These are phyloP conservation scores for Drymodes brunneopygia DNA, from an alignment of 2,113 vertebrate genomes.

Conservation along the genomic window DNA sequence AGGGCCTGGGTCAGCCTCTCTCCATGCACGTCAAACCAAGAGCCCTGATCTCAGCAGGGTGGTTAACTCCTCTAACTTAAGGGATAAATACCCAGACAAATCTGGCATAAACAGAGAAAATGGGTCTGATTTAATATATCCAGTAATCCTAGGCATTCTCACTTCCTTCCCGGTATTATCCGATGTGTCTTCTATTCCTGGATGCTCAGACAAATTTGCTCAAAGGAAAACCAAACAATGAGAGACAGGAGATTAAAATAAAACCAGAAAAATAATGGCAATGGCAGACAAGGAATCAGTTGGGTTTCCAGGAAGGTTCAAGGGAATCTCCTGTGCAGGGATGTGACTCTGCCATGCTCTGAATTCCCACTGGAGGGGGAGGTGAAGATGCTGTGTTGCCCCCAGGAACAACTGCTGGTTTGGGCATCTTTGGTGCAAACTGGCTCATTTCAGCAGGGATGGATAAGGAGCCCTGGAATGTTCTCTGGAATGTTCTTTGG, in stretches of 20 bases:
- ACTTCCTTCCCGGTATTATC: constrained; percentile 39
- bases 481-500: neutral
- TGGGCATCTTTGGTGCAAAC: rapidly evolving
- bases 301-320: neutral
- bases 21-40: neutral
- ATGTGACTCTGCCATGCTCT: rapidly evolving
- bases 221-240: constrained; percentile 17
- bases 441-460: neutral
- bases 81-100: neutral
- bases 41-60: neutral
- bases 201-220: neutral
- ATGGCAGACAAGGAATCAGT: neutral
- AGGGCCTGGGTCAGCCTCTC: neutral
- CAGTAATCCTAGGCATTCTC: neutral
- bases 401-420: neutral
- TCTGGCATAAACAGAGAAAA: neutral
- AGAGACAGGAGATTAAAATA: neutral
- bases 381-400: rapidly evolving
- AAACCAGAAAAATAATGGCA: neutral
- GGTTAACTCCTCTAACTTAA: neutral
- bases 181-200: neutral
- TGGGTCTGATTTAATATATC: neutral
- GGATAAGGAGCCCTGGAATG: neutral
- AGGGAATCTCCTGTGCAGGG: neutral
- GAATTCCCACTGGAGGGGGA: rapidly evolving